Conservation (phyloP, 2,797 vertebrate species). For the Acanthopagrus latus region DNA sequence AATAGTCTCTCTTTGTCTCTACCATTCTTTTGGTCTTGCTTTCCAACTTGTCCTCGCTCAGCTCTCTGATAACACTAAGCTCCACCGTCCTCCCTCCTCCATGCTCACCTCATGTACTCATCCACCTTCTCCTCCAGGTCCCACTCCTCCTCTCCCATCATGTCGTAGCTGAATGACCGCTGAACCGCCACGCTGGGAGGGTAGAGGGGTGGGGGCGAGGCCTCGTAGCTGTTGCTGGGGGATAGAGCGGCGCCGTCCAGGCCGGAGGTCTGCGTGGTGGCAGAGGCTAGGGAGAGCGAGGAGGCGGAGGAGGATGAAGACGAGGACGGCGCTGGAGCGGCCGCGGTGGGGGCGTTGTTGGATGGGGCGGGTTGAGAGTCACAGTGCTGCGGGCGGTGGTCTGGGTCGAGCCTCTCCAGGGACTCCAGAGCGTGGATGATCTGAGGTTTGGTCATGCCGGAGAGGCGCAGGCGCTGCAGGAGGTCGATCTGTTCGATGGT, state of each 20-base stretch:
- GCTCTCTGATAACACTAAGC: slow-evolving; percentile 17
- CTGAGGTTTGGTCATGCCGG: slow-evolving; percentile 89
- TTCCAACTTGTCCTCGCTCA: slow-evolving; percentile 30
- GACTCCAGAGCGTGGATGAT: slow-evolving; percentile 89
- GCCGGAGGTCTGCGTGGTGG: slow-evolving; percentile 89
- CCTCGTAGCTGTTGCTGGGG: slow-evolving; percentile 89
- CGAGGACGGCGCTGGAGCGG: slow-evolving; percentile 75
- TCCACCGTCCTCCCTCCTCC: background rate
- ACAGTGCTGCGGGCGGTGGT: slow-evolving; percentile 82
- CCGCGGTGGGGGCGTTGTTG: slow-evolving; percentile 58
- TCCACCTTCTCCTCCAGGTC: slow-evolving; percentile 91
- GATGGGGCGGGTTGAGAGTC: slow-evolving; percentile 78
- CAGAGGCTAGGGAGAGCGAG: slow-evolving; percentile 87
- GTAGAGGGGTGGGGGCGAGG: slow-evolving; percentile 88
- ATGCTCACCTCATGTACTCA: slow-evolving; percentile 89
- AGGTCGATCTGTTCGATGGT: slow-evolving; percentile 91
- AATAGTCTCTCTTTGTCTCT: slow-evolving; percentile 72
- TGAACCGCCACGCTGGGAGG: slow-evolving; percentile 82
- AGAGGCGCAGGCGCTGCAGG: slow-evolving; percentile 87
- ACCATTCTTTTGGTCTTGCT: slow-evolving; percentile 33
- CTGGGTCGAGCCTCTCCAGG: slow-evolving; percentile 88
- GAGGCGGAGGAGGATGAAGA: slow-evolving; percentile 86
- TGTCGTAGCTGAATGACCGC: slow-evolving; percentile 87
- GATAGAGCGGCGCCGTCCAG: slow-evolving; percentile 86
- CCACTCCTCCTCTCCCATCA: slow-evolving; percentile 88